Evolutionary conservation across 2,888 invertebrate species (phyloP).

Genomic region (Scaptomyza reducta): DNA sequence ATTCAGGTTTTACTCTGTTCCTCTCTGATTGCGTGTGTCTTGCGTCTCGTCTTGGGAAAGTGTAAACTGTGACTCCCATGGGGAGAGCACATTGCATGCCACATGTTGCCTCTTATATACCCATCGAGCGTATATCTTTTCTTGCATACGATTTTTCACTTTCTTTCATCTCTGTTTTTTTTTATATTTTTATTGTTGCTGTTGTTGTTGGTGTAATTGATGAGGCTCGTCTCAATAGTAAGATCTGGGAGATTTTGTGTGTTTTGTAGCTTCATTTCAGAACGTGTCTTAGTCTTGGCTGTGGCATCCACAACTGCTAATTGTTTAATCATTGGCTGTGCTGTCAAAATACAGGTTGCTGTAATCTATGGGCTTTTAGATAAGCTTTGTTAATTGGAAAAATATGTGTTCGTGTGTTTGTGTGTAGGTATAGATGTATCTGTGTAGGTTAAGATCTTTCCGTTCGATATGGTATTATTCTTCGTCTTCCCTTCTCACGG

Average conservation of each 20-base stretch:
- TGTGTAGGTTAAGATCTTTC: slow-evolving; percentile 23
- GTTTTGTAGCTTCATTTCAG: slow-evolving; percentile 44
- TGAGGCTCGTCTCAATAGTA: slow-evolving; percentile 53
- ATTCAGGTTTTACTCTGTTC: slow-evolving; percentile 64
- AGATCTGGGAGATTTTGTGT: slow-evolving; percentile 49
- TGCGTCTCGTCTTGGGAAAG: slow-evolving; percentile 67
- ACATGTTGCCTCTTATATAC: neutral
- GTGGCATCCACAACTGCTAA: slow-evolving; percentile 53
- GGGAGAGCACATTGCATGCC: slow-evolving; percentile 41
- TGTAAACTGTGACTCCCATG: slow-evolving; percentile 74
- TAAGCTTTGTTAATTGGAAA: slow-evolving; percentile 70
- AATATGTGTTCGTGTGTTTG: neutral
- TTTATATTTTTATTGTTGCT: slow-evolving; percentile 12
- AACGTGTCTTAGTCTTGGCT: slow-evolving; percentile 47
- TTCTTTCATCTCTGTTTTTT: slow-evolving; percentile 55
- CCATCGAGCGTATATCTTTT: neutral
- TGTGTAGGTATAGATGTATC: slow-evolving; percentile 1
- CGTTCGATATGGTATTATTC: slow-evolving; percentile 26
- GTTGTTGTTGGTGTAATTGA: slow-evolving; percentile 55
- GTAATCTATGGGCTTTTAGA: slow-evolving; percentile 73
- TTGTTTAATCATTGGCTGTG: slow-evolving; percentile 68
- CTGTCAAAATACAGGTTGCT: slow-evolving; percentile 70
- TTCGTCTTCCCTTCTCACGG: slow-evolving; percentile 44
- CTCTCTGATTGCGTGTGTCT: slow-evolving; percentile 49
- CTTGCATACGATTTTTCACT: slow-evolving; percentile 66